Evolutionary conservation across 2,888 invertebrate genomes (phyloP), one percentile per base, ranked within the genome.

Genomic region (Epinotia ramella): DNA sequence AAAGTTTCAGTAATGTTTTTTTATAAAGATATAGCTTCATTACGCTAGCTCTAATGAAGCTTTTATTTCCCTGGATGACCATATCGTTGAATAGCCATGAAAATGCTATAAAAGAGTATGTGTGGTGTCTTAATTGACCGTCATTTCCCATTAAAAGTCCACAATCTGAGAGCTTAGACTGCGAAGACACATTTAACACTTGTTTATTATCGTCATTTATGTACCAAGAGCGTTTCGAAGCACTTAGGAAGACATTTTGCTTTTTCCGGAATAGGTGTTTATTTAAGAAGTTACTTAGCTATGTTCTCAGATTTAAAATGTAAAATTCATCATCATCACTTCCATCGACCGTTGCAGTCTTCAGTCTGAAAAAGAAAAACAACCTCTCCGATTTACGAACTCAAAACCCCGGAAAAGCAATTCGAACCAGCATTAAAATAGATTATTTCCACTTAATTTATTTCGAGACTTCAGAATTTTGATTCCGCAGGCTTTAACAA

Each of bases 401-500:
- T 40, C 40, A 3, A 67, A 16, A 49, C 20, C 11, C 46, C 7
- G 28, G 6, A 46, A 73, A 49, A 60, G 5, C 33, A 16, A 49
- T 66, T 73, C 11, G 40, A 57, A 46, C 49, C 16, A 28, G 24
- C 46, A 49, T 40, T 60, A 60, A 60, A 53, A 66, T 60, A 67
- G 67, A 60, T 60, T 33, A 53, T 20, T 66, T 49, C 33, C 33
- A 2, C 33, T 60, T 33, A 49, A 59, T 64, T 72, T 44, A 65
- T 59, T 66, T 24, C 46, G 60, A 53, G 64, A 62, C 16, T 56
- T 12, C 20, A 72, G 28, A 18, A 59, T 65, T 72, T 65, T 73
- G 60, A 64, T 66, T 60, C 33, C 60, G 20, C 53, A 73, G 49
- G 40, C 73, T 72, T 63, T 64, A 66, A 69, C 69, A 60, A 69